These are phyloP conservation scores for Eonycteris spelaea DNA, from an alignment of 2,113 vertebrate species.

Conservation along the genomic window DNA sequence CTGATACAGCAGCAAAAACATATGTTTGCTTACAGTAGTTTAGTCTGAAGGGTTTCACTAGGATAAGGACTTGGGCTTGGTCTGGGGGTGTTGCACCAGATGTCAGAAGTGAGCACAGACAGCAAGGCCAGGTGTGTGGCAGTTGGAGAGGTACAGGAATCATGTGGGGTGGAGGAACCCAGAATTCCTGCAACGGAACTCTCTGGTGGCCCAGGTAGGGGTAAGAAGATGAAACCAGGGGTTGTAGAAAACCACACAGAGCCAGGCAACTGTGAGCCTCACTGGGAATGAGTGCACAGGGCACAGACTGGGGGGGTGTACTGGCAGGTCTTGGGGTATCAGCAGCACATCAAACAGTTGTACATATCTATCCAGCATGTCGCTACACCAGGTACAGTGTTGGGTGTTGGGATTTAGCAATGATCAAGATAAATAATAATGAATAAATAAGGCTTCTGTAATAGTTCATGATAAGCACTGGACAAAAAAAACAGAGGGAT, in stretches of 20 bases:
- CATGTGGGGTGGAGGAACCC: too few relatives aligned
- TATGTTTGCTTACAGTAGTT: background rate
- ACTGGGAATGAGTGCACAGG: background rate
- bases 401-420: background rate
- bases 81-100: too few relatives aligned
- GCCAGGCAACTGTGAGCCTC: background rate
- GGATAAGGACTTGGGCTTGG: background rate
- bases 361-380: background rate
- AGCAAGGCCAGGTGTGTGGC: background rate
- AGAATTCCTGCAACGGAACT: background rate
- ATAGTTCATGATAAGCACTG: background rate
- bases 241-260: background rate
- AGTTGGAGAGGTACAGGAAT: background rate
- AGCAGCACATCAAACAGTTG: background rate
- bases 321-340: background rate
- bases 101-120: background rate
- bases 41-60: background rate
- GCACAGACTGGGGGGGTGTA: background rate
- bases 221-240: background rate
- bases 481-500: too few relatives aligned
- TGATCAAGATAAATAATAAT: background rate
- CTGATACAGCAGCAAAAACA: background rate
- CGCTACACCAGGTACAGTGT: background rate
- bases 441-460: background rate
- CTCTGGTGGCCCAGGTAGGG: background rate